These are phyloP conservation scores for Patiria miniata DNA, from an alignment of 35 echinoderm and acorn worm genomes.

Conservation along the genomic window DNA sequence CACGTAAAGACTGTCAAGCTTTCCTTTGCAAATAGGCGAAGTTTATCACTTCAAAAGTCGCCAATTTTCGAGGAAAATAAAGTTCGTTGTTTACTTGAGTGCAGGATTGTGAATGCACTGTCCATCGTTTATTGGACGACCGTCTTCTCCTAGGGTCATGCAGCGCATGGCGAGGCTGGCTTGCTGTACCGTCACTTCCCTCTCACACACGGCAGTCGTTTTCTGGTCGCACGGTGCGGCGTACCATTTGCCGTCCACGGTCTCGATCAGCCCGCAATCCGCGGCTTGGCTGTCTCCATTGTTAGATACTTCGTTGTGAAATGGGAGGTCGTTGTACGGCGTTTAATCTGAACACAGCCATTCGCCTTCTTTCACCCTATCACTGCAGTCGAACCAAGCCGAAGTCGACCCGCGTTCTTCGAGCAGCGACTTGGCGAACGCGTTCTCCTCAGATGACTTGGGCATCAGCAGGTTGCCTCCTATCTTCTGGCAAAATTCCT, in stretches of 20 bases:
- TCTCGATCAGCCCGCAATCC: background rate
- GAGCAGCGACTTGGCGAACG: background rate
- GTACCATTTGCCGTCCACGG: too few relatives aligned
- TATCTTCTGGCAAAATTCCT: background rate
- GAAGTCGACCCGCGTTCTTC: background rate
- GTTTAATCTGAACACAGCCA: too few relatives aligned
- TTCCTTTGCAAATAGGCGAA: too few relatives aligned
- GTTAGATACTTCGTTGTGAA: too few relatives aligned
- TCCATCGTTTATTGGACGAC: background rate
- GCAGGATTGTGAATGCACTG: background rate
- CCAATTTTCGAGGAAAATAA: too few relatives aligned
- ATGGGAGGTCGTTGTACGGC: too few relatives aligned
- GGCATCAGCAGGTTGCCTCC: background rate
- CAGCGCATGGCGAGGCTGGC: background rate
- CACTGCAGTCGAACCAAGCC: background rate
- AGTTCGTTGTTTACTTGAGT: too few relatives aligned
- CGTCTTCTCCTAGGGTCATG: background rate
- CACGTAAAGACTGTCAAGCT: too few relatives aligned
- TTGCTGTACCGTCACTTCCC: background rate
- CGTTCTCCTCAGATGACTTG: background rate
- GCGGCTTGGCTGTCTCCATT: too few relatives aligned
- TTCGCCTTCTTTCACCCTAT: background rate
- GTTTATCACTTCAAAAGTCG: too few relatives aligned
- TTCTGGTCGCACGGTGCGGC: too few relatives aligned
- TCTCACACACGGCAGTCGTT: too few relatives aligned